A percentile compares a stretch with the other conserved stretches of the same genome.
Conservation (phyloP, 2,797 vertebrate genomes). For the Protosalanx chinensis region DNA sequence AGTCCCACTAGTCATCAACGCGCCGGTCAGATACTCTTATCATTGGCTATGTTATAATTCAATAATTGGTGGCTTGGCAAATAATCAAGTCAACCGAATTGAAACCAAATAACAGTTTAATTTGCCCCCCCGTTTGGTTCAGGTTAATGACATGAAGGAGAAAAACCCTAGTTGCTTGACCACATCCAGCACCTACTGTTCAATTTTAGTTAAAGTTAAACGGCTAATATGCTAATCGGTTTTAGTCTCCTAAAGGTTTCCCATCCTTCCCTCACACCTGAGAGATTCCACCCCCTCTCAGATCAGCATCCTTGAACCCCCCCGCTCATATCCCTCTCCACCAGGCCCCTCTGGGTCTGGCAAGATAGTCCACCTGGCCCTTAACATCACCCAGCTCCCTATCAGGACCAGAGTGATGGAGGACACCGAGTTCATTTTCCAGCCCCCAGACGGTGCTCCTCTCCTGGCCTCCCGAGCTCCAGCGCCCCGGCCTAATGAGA, state of each 20-base stretch:
- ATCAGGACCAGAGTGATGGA: conserved; percentile 75
- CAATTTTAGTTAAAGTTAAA: not conserved
- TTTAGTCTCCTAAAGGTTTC: not conserved
- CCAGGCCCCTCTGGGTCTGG: conserved; percentile 45
- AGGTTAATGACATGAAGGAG: not conserved
- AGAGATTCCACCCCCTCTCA: too few species aligned
- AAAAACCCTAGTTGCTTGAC: too few species aligned
- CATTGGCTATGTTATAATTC: too few species aligned
- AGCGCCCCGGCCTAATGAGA: conserved; percentile 64
- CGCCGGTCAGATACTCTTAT: not conserved
- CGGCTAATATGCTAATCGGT: too few species aligned
- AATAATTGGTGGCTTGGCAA: too few species aligned
- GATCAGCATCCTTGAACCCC: too few species aligned
- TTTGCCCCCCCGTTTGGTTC: not conserved
- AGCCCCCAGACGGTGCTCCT: conserved; percentile 59
- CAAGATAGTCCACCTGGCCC: conserved; percentile 1
- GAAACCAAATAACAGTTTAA: too few species aligned
- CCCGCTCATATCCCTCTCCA: conserved; percentile 64
- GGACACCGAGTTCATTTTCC: conserved; percentile 76
- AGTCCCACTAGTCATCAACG: not conserved
- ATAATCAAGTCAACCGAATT: too few species aligned
- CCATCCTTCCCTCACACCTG: not conserved
- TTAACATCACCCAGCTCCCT: conserved; percentile 34
- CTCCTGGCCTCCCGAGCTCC: conserved; percentile 35
- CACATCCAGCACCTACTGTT: not conserved